Evolutionary conservation across 1,140 invertebrate species (phyloP), one percentile per base, ranked within the genome.

Genomic region (Notospermus geniculatus): DNA sequence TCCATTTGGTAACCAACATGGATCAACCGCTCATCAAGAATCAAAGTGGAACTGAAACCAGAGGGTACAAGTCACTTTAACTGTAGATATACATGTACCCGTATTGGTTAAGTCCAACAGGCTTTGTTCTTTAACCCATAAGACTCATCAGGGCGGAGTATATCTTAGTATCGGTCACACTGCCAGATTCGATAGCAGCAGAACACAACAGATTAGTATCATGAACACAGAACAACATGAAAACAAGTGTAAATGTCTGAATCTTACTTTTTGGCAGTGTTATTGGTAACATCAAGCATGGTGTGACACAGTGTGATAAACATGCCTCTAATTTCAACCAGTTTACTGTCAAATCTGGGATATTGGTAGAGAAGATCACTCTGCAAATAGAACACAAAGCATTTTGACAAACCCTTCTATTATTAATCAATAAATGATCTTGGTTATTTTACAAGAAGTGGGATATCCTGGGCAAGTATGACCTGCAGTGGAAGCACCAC

Each of bases 291-390:
- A 60, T 82, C 80, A 41, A 71, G 66, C 23, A 82, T 60, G 9
- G 73, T 70, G 62, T 78, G 75, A 61, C 69, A 73, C 5, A 81
- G 64, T 19, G 78, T 82, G 30, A 82, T 69, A 58, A 81, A 82
- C 59, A 80, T 66, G 1, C 80, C 80, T 55, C 79, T 68, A 5
- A 80, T 62, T 27, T 73, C 62, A 19, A 74, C 70, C 52, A 81
- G 62, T 27, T 71, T 73, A 59, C 71, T 77, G 59, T 75, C 73
- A 57, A 72, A 71, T 7, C 60, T 57, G 17, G 80, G 80, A 69
- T 73, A 80, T 63, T 73, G 69, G 60, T 80, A 81, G 4, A 79
- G 57, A 39, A 74, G 67, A 55, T 76, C 75, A 32, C 75, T 67
- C 71, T 71, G 67, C 9, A 64, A 60, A 29, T 41, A 32, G 13